These are phyloP conservation scores for Prionace glauca DNA, from an alignment of 2,797 vertebrate genomes.

Conservation along the genomic window DNA sequence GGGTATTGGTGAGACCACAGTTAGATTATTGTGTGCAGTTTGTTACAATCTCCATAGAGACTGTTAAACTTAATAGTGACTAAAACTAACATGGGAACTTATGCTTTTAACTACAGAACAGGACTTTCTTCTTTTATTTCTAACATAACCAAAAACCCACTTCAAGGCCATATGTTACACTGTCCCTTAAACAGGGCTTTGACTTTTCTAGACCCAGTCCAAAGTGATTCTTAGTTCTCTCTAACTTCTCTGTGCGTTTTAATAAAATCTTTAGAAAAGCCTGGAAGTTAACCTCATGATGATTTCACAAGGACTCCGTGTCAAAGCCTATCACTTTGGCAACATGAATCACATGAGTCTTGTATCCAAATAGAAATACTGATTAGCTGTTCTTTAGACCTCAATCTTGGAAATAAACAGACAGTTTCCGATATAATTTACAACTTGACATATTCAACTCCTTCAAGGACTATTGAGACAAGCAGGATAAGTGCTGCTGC, in stretches of 20 bases:
- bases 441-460: background rate
- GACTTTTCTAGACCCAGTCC: background rate
- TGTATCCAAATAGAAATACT: background rate
- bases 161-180: background rate
- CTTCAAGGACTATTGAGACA: background rate
- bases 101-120: background rate
- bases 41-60: too few relatives aligned
- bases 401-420: background rate
- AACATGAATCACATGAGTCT: background rate
- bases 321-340: background rate
- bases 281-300: background rate
- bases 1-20: background rate
- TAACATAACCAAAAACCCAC: background rate
- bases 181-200: background rate
- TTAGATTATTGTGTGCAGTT: background rate
- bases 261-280: background rate
- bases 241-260: background rate
- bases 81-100: background rate
- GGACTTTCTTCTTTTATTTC: background rate
- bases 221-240: background rate
- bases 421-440: background rate
- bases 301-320: background rate
- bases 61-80: background rate
- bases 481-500: background rate
- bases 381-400: background rate